Evolutionary conservation across 2,797 vertebrate genomes (phyloP), one percentile per base, ranked within the genome.

Genomic region (Crossoptilon crossoptilon): DNA sequence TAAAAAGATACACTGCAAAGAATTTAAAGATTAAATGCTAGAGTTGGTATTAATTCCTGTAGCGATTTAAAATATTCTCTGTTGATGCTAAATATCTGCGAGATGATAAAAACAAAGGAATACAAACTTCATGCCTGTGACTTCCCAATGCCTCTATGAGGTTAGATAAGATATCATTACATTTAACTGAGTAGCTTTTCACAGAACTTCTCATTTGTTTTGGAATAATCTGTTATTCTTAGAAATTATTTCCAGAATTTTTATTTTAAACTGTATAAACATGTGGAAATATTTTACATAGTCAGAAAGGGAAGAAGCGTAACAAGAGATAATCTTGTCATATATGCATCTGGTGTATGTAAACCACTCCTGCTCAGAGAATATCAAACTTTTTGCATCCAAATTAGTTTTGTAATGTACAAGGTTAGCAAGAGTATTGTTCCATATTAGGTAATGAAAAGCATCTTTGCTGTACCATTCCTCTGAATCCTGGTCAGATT

Each of bases 51-150:
- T 64, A 76, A 87, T 35, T 51, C 60, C 80, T 84, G 41, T 4
- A 94, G 85, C 37, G 69, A 91, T 93, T 88, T 93, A 67, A 94
- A 75, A 90, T 67, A 68, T 67, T 41, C 33, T 94, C 62, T 62
- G 75, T 71, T 85, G 81, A 92, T 66, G 67, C 64, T 67, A 90
- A 92, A 88, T 75, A 84, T 68, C 64, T 49, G 49, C 31, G 64
- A 88, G 77, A 88, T 92, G 84, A 80, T 1, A 84, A 78, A 91
- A 94, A 90, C 76, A 87, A 91, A 82, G 80, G 53, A 81, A 80
- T 44, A 88, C 56, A 88, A 72, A 72, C 78, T 92, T 72, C 72
- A 90, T 58, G 39, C 59, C 62, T 66, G 55, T 43, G 69, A 92
- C 85, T 95, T 83, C 92, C 60, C 91, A 92, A 84, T 49, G 48